These are phyloP conservation scores for Drosophila lowei DNA, from an alignment of 1,140 invertebrate species.

Conservation along the genomic window DNA sequence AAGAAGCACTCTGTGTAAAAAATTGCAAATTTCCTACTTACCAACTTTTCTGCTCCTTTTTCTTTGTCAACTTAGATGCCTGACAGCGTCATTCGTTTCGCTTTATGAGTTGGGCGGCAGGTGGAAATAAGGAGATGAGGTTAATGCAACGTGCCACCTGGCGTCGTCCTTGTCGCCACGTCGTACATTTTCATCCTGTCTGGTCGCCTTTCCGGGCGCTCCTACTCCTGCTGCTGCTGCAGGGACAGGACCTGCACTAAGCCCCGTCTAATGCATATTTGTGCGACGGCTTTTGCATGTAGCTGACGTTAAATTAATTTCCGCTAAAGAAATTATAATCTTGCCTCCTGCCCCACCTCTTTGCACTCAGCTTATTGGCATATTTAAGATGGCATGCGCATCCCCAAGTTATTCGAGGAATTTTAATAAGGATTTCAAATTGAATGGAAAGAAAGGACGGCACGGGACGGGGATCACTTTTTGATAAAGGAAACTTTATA, in stretches of 20 bases:
- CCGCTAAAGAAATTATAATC: conserved; percentile 70
- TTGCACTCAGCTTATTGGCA: conserved; percentile 58
- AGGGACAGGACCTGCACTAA: conserved; percentile 38
- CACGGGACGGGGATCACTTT: too few relatives aligned
- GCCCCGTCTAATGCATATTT: conserved; percentile 75
- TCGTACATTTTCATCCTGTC: conserved; percentile 46
- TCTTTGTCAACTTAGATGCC: conserved; percentile 55
- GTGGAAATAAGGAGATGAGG: not conserved
- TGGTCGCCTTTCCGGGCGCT: conserved; percentile 13
- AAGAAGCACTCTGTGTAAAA: conserved; percentile 17
- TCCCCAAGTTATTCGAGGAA: conserved; percentile 31
- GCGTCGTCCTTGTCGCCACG: conserved; percentile 19
- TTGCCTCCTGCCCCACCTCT: not conserved
- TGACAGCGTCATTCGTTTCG: conserved; percentile 43
- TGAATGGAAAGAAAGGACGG: not conserved
- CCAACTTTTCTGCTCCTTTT: conserved; percentile 21
- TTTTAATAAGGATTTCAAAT: conserved; percentile 32
- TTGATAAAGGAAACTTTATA: too few relatives aligned
- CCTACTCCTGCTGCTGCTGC: not conserved
- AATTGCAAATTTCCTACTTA: conserved; percentile 59
- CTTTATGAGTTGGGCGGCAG: conserved; percentile 10
- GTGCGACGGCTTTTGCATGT: conserved; percentile 62
- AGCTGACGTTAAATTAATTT: conserved; percentile 80
- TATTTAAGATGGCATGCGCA: conserved; percentile 49
- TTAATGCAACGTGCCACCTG: conserved; percentile 12